Percentiles rank a stretch among this genome's conserved stretches.
Evolutionary conservation across 92 coral and sea anemone genomes (phyloP).

Genomic region (Anthopleura xanthogrammica): DNA sequence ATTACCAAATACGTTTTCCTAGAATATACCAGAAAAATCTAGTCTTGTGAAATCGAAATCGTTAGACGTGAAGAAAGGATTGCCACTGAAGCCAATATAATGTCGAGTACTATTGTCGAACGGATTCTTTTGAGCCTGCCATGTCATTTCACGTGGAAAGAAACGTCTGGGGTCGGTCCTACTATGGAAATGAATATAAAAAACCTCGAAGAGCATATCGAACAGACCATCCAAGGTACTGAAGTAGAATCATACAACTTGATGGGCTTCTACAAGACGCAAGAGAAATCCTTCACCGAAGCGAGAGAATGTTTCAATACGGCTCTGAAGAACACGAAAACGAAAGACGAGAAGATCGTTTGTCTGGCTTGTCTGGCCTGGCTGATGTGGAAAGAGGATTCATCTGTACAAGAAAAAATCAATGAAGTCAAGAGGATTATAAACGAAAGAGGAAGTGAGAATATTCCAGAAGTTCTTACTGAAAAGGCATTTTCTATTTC

Average conservation of each 20-base stretch:
- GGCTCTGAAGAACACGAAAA: neutral
- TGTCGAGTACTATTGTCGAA: neutral
- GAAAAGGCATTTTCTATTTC: neutral
- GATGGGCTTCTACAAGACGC: conserved; percentile 11
- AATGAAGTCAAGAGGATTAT: neutral
- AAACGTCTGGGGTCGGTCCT: neutral
- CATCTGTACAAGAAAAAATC: neutral
- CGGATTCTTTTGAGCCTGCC: neutral
- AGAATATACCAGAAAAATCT: too few species aligned
- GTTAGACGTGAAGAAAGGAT: neutral
- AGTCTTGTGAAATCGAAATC: neutral
- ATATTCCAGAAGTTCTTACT: neutral
- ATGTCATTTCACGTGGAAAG: conserved; percentile 18
- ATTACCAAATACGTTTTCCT: neutral
- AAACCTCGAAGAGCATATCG: conserved; percentile 1
- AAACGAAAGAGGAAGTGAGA: neutral
- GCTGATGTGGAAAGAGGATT: neutral
- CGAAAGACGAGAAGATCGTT: conserved; percentile 10
- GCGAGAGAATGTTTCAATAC: conserved; percentile 1
- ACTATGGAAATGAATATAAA: conserved; percentile 9
- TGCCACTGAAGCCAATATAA: neutral
- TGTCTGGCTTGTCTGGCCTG: neutral
- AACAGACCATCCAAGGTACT: conserved; percentile 13
- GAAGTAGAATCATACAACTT: conserved; percentile 14
- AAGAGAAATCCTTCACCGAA: neutral